Percentiles rank a stretch among this genome's conserved stretches.
Conservation (phyloP, 2,113 vertebrate species). For the Gavialis gangeticus region DNA sequence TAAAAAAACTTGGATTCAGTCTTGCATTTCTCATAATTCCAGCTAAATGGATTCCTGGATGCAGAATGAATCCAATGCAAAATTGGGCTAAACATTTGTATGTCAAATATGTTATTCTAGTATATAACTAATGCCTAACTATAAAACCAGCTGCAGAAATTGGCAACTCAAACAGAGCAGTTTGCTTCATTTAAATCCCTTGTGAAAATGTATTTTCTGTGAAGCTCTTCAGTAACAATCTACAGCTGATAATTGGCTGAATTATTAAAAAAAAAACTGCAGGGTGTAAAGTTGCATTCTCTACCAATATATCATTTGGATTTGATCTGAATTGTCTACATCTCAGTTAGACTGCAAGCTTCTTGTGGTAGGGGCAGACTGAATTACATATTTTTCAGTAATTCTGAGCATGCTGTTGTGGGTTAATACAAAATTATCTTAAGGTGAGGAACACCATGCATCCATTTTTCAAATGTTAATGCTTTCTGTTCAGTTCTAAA, state of each 20-base stretch:
- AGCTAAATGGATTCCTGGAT: neutral
- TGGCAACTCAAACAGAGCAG: neutral
- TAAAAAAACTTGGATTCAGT: neutral
- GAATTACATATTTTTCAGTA: neutral
- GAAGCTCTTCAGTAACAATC: neutral
- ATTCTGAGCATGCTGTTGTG: neutral
- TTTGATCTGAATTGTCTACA: neutral
- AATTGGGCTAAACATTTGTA: neutral
- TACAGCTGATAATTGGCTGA: neutral
- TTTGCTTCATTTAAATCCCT: neutral
- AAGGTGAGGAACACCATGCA: neutral
- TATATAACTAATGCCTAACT: neutral
- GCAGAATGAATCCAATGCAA: neutral
- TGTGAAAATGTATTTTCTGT: neutral
- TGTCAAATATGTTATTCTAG: neutral
- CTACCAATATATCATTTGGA: neutral
- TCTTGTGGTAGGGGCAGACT: neutral
- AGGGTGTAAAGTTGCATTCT: neutral
- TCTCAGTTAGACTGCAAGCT: neutral
- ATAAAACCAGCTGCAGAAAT: neutral
- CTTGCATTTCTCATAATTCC: neutral
- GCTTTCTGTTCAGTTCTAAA: neutral
- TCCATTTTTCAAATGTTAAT: neutral
- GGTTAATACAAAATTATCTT: neutral
- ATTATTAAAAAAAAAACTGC: neutral